These are phyloP conservation scores for Eueides isabella DNA, from an alignment of 1,140 invertebrate species.

Conservation along the genomic window DNA sequence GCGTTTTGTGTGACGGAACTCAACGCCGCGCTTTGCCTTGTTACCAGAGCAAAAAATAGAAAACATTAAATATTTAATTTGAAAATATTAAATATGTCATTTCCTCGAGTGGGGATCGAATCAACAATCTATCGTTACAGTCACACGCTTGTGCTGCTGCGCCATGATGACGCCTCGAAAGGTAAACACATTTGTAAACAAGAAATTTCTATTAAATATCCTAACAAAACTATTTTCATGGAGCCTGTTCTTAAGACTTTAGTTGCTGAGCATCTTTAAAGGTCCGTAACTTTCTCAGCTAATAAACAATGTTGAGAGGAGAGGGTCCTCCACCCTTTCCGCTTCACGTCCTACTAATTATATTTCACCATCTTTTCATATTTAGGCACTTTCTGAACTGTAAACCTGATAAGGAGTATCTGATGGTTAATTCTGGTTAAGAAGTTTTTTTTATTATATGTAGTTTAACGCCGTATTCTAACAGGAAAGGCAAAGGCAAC, in stretches of 20 bases:
- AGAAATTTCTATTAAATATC: background rate
- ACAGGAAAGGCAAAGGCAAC: too few relatives aligned
- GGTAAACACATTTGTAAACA: too few relatives aligned
- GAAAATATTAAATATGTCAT: too few relatives aligned
- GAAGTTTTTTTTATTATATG: background rate
- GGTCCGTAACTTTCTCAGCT: conserved; percentile 11
- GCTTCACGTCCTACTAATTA: background rate
- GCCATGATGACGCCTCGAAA: too few relatives aligned
- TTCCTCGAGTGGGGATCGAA: too few relatives aligned
- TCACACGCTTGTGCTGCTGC: too few relatives aligned
- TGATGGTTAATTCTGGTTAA: background rate
- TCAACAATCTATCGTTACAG: too few relatives aligned
- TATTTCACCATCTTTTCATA: background rate
- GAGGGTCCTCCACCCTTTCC: background rate
- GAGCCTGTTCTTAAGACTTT: background rate
- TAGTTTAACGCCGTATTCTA: too few relatives aligned
- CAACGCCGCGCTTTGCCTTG: too few relatives aligned
- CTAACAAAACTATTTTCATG: background rate
- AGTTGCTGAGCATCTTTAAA: conserved; percentile 10
- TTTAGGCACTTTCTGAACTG: background rate
- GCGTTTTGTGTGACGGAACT: too few relatives aligned
- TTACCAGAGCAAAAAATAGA: too few relatives aligned
- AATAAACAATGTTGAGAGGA: conserved; percentile 1
- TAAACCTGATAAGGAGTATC: background rate
- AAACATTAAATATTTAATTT: too few relatives aligned